Percentiles rank a stretch among this genome's conserved stretches.
Conservation (phyloP, 1,140 invertebrate species). For the Phenacoccus solenopsis region DNA sequence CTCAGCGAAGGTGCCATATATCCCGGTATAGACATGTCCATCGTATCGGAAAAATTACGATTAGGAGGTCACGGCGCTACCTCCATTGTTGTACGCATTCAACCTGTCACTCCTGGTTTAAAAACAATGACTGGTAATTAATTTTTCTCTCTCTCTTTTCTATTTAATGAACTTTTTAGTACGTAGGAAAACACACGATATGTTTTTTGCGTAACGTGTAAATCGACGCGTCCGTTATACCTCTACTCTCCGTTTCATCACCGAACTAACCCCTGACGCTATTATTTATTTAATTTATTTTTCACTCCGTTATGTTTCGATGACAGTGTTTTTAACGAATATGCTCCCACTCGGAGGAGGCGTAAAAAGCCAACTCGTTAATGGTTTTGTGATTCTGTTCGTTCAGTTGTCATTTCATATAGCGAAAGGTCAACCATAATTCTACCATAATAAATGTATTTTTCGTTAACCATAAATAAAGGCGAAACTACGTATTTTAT, state of each 20-base stretch:
- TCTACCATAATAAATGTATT: too few relatives aligned
- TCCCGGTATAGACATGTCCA: conserved; percentile 44
- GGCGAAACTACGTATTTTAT: too few relatives aligned
- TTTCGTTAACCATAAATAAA: too few relatives aligned
- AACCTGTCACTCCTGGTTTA: conserved; percentile 42
- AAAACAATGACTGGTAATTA: conserved; percentile 42
- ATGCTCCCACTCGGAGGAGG: too few relatives aligned
- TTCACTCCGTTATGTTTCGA: not conserved
- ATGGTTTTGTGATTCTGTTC: too few relatives aligned
- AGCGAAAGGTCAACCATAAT: too few relatives aligned
- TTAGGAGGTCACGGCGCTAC: conserved; percentile 48
- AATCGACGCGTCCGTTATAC: not conserved
- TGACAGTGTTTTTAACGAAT: not conserved
- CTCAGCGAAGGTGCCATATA: conserved; percentile 47
- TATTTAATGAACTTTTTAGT: conserved; percentile 4
- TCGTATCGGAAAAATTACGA: conserved; percentile 45
- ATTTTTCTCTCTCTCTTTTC: too few relatives aligned
- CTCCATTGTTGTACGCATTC: conserved; percentile 44
- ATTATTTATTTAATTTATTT: not conserved
- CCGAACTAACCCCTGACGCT: not conserved
- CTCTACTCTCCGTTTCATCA: not conserved
- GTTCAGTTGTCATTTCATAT: too few relatives aligned
- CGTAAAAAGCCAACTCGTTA: too few relatives aligned
- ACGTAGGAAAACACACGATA: not conserved
- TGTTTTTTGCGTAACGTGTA: not conserved